A percentile compares a stretch with the other conserved stretches of the same genome.
Conservation (phyloP, 1,140 invertebrate genomes). For the Macrostomum lignano region DNA sequence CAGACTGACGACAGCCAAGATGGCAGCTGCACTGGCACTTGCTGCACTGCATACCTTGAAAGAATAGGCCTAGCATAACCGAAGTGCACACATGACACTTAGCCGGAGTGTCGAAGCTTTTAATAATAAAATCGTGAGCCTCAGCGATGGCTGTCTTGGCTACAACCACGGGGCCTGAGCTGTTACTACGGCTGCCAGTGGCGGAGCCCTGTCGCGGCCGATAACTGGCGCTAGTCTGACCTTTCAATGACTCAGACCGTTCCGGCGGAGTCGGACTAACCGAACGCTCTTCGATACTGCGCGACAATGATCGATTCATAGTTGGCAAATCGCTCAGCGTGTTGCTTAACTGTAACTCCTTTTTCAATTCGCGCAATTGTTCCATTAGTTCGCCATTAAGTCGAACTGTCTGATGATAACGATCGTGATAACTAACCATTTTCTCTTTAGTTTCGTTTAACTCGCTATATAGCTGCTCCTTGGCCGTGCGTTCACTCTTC, state of each 20-base stretch:
- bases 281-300: neutral
- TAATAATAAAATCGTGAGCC: slow-evolving; percentile 65
- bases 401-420: neutral
- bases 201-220: neutral
- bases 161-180: neutral
- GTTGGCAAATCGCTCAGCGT: neutral
- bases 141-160: slow-evolving; percentile 9
- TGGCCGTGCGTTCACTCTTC: neutral
- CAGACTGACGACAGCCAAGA: slow-evolving; percentile 1
- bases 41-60: slow-evolving; percentile 77
- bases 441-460: neutral
- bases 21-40: slow-evolving; percentile 12
- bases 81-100: slow-evolving; percentile 95
- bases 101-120: slow-evolving; percentile 67
- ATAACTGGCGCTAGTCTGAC: neutral
- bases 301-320: too few relatives aligned
- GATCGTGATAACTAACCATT: neutral
- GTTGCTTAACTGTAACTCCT: neutral
- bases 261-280: slow-evolving; percentile 4
- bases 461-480: neutral
- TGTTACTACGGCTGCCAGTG: neutral
- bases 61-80: slow-evolving; percentile 59
- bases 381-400: neutral
- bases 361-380: neutral
- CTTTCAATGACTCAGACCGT: slow-evolving; percentile 5